phyloP scores from a whole-genome alignment of 2,113 vertebrate genomes.

The Sula dactylatra region DNA sequence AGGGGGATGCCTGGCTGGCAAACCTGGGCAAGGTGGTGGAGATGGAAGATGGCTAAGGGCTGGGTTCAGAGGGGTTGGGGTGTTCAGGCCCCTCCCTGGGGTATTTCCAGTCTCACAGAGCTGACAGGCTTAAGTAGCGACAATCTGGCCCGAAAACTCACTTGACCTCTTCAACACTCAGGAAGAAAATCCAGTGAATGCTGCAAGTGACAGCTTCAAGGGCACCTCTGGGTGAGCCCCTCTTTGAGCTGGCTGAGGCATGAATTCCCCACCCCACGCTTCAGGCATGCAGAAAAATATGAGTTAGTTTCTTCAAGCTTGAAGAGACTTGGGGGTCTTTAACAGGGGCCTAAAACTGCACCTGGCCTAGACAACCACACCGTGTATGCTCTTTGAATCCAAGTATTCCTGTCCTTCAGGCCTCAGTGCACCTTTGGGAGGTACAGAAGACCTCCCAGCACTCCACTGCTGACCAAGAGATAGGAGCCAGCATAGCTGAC shows the following conservation, averaged over 20 bases:
- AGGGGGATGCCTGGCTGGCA: neutral
- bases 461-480: neutral
- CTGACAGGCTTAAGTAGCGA: neutral
- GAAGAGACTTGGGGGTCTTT: neutral
- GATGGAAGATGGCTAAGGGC: neutral
- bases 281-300: neutral
- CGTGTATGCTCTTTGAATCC: neutral
- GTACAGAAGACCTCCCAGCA: neutral
- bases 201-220: neutral
- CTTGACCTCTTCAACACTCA: neutral
- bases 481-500: neutral
- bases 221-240: neutral
- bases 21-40: neutral
- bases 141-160: neutral
- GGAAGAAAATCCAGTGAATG: neutral
- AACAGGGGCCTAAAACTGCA: neutral
- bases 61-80: neutral
- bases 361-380: rapidly evolving
- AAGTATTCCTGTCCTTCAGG: neutral
- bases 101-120: neutral
- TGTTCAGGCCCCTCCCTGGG: neutral
- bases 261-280: rapidly evolving
- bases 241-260: neutral
- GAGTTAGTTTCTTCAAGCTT: neutral
- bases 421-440: neutral